Evolutionary conservation across 2,888 invertebrate species (phyloP).

Genomic region (Abrostola triplasia): DNA sequence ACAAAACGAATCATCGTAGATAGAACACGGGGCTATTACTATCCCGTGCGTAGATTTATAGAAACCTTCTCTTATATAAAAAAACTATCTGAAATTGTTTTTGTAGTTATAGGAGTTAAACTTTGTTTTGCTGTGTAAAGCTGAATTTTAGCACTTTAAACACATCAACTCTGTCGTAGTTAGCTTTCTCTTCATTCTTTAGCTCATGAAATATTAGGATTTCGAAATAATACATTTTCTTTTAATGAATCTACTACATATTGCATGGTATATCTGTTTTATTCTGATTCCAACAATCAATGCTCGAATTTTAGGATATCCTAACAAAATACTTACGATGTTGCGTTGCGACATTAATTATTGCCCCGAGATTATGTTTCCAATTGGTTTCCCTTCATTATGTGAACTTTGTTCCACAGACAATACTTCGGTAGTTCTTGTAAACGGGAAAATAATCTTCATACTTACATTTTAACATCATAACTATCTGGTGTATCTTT

Average conservation of each 20-base stretch:
- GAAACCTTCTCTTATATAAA: conserved; percentile 15
- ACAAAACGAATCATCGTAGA: conserved; percentile 31
- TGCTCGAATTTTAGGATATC: conserved; percentile 33
- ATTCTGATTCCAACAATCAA: conserved; percentile 19
- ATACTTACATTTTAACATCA: too few relatives aligned
- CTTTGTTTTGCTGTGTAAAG: conserved; percentile 33
- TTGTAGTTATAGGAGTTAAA: conserved; percentile 29
- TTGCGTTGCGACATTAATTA: conserved; percentile 54
- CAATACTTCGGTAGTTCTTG: neutral
- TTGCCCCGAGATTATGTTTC: conserved; percentile 49
- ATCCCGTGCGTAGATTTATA: conserved; percentile 31
- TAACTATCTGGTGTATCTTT: conserved; percentile 1
- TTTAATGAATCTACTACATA: neutral
- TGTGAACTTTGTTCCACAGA: conserved; percentile 49
- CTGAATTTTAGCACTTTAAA: conserved; percentile 1
- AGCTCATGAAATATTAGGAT: neutral
- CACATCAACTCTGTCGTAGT: neutral
- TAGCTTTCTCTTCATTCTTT: neutral
- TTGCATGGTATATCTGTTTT: conserved; percentile 17
- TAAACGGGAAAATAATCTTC: neutral
- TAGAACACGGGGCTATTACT: conserved; percentile 9
- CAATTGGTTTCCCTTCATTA: conserved; percentile 60
- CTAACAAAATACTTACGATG: conserved; percentile 17
- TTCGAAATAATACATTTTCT: neutral
- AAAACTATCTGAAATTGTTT: conserved; percentile 16